Percentiles rank a stretch among this genome's conserved stretches.
These are phyloP conservation scores for Pipra filicauda DNA, from an alignment of 2,113 vertebrate genomes.

Conservation along the genomic window DNA sequence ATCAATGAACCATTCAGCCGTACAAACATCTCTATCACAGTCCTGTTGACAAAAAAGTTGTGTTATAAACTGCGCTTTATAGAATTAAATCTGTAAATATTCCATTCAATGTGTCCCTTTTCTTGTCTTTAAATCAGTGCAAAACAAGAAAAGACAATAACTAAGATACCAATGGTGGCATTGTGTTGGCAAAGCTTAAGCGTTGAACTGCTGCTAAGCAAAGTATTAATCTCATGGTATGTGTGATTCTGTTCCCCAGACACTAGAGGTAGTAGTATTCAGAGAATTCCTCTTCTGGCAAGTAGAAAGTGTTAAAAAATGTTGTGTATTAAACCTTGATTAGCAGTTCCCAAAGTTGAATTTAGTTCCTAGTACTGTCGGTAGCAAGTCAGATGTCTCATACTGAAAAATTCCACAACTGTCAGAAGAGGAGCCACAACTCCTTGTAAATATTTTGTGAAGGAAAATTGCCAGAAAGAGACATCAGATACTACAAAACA, in stretches of 20 bases:
- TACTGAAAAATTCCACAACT: not conserved
- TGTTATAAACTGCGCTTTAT: not conserved
- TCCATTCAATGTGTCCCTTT: not conserved
- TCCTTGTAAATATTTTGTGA: conserved; percentile 33
- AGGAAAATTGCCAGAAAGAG: conserved; percentile 20
- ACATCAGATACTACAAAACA: not conserved
- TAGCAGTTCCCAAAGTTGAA: not conserved
- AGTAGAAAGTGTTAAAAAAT: not conserved
- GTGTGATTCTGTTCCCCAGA: not conserved
- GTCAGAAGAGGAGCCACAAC: not conserved
- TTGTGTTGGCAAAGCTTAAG: not conserved
- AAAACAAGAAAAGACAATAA: not conserved
- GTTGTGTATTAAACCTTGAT: not conserved
- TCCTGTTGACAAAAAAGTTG: not conserved
- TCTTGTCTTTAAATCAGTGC: not conserved
- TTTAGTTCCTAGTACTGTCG: not conserved
- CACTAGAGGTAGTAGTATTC: not conserved
- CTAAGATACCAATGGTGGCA: not conserved
- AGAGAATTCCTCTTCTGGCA: not conserved
- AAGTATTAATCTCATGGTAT: not conserved
- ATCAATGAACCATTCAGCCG: not conserved
- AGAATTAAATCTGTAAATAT: not conserved
- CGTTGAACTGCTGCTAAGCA: not conserved
- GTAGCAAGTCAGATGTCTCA: not conserved
- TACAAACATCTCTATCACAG: not conserved